Base-by-base conservation (phyloP, 2,113 vertebrate genomes). In the Nothoprocta pentlandii region DNA sequence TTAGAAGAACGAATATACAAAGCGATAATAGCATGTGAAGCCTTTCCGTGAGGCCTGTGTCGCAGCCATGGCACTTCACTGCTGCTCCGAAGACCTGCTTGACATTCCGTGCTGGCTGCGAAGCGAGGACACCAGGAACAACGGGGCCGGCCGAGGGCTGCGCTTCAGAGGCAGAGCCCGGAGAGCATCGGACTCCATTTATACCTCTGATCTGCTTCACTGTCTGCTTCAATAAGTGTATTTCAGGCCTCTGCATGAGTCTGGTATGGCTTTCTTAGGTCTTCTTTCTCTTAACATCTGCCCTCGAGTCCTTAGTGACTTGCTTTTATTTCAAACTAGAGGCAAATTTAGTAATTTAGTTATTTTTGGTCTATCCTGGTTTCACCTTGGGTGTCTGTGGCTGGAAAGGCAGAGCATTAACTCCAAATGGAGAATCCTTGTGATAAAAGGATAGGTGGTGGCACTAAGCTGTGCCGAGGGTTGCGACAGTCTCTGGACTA, bases 1-100 rank as follows among this genome's bases (percentile, higher is more conserved):
- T 92, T 78, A 92, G 56, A 83, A 81, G 71, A 90, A 56, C 34
- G 78, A 12, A 93, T 84, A 93, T 61, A 64, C 78, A 63, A 68
- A 87, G 58, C 61, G 84, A 69, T 47, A 53, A 39, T 26, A 87
- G 34, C n/a, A 80, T 70, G 74, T n/a, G 53, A 74, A 88, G 69
- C 6, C 42, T 41, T 77, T 74, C 56, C 58, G n/a, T n/a, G 47
- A 85, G 20, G 51, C 77, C n/a, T 25, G 9, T 25, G 0, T 19
- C 56, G 12, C n/a, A 47, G 28, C 20, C 4, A 2, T 44, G 51
- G 69, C 28, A 34, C n/a, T 36, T 88, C 15, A 3, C 6, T 47
- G 34, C 39, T 76, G 47, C 87, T 81, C 80, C 21, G 3, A 88
- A 86, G 87, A 62, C 20, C 62, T 93, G 63, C 83, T 73, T 95